Evolutionary conservation across 37 sponge, comb jelly and placozoan species (phyloP).

Genomic region (Eunapius fragilis): DNA sequence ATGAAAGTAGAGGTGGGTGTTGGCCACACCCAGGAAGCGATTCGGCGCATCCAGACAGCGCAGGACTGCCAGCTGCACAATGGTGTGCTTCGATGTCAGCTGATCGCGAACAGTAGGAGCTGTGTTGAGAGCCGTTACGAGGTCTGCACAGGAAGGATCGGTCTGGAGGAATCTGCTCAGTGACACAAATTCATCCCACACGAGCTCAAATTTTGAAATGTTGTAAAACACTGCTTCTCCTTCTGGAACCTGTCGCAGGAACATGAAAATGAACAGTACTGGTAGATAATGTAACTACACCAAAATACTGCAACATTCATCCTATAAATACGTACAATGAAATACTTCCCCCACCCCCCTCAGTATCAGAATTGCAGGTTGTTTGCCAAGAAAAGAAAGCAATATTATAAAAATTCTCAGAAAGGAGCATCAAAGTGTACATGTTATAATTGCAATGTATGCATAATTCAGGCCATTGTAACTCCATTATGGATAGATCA

Average conservation of each 20-base stretch:
- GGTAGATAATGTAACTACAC: no score
- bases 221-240: constrained; percentile 80
- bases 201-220: constrained; percentile 40
- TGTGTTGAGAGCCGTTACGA: constrained; percentile 7
- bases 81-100: constrained; percentile 46
- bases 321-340: no score
- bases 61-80: constrained; percentile 46
- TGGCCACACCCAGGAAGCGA: constrained; percentile 51
- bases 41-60: constrained; percentile 2
- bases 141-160: constrained; percentile 17
- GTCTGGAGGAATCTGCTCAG: constrained; percentile 54
- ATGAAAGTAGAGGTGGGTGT: constrained; percentile 83
- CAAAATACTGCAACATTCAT: no score
- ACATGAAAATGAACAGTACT: neutral
- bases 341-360: no score
- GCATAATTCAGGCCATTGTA: no score
- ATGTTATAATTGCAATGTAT: no score
- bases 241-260: constrained; percentile 61
- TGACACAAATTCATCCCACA: constrained; percentile 21
- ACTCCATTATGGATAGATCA: no score
- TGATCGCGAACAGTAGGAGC: constrained; percentile 25
- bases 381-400: no score
- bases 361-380: no score
- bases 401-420: no score
- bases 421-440: no score